These are phyloP conservation scores for Enteromius fasciolatus DNA, from an alignment of 2,797 vertebrate genomes.

Conservation along the genomic window DNA sequence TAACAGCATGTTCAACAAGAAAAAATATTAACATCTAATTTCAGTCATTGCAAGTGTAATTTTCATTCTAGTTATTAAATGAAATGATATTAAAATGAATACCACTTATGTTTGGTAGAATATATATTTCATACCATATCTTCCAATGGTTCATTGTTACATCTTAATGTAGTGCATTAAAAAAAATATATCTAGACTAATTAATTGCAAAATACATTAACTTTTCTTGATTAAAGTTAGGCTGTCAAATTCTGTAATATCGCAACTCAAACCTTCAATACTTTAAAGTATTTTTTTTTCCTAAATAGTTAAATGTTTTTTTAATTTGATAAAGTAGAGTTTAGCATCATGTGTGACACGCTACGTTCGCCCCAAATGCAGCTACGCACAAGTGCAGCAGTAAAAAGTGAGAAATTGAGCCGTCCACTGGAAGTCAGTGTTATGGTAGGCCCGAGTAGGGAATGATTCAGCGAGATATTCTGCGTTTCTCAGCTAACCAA, in stretches of 20 bases:
- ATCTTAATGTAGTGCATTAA: background rate
- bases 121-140: background rate
- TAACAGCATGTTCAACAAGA: background rate
- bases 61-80: background rate
- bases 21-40: background rate
- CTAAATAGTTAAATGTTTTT: background rate
- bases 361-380: conserved; percentile 32
- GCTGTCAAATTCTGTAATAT: background rate
- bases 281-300: background rate
- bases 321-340: background rate
- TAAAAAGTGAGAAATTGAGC: conserved; percentile 63
- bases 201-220: background rate
- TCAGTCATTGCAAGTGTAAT: background rate
- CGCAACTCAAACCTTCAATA: background rate
- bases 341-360: conserved; percentile 26
- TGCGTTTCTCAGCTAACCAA: conserved; percentile 69
- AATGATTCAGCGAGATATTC: conserved; percentile 85
- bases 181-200: background rate
- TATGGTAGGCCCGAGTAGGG: conserved; percentile 71
- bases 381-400: conserved; percentile 51
- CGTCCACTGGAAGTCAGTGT: conserved; percentile 69
- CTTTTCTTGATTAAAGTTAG: background rate
- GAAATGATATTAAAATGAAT: background rate
- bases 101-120: background rate
- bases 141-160: background rate